Percentiles rank a stretch among this genome's conserved stretches.
Conservation (phyloP, 2,797 vertebrate species). For the Lutjanus campechanus region DNA sequence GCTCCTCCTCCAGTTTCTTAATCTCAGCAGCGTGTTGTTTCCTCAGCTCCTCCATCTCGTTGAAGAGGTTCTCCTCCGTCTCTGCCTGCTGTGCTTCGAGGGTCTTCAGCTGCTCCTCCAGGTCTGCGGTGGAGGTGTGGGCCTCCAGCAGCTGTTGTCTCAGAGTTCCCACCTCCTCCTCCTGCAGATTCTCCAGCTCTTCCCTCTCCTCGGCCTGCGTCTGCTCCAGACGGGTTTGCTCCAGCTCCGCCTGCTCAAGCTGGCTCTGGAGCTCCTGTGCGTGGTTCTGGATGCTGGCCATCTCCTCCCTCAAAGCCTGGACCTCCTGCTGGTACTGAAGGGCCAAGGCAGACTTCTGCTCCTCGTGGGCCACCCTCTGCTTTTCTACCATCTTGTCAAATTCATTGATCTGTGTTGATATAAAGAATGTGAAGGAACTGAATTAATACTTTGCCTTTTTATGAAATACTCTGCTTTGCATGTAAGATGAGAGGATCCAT, state of each 20-base stretch:
- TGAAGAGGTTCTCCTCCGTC: constrained; percentile 30
- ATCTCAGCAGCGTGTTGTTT: constrained; percentile 64
- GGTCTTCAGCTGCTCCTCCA: constrained; percentile 79
- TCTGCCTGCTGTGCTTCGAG: constrained; percentile 56
- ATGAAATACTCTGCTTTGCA: neutral
- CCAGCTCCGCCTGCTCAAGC: constrained; percentile 68
- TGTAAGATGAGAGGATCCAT: neutral
- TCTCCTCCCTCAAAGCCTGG: constrained; percentile 75
- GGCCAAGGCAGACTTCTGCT: constrained; percentile 82
- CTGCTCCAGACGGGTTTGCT: constrained; percentile 77
- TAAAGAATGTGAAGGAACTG: neutral
- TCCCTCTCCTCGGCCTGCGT: constrained; percentile 81
- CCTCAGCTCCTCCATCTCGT: constrained; percentile 70
- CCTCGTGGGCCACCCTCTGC: constrained; percentile 79
- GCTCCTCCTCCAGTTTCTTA: constrained; percentile 62
- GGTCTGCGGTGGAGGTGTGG: constrained; percentile 54
- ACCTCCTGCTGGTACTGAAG: constrained; percentile 83
- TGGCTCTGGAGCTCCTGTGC: constrained; percentile 73
- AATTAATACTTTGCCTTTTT: neutral
- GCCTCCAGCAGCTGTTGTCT: constrained; percentile 73
- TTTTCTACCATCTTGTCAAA: constrained; percentile 86
- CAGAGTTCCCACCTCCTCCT: constrained; percentile 75
- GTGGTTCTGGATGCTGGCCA: constrained; percentile 71
- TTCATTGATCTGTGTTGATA: constrained; percentile 68
- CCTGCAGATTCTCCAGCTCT: constrained; percentile 74